phyloP scores from a whole-genome alignment of 2,888 invertebrate species.

The Crossocerus cetratus region DNA sequence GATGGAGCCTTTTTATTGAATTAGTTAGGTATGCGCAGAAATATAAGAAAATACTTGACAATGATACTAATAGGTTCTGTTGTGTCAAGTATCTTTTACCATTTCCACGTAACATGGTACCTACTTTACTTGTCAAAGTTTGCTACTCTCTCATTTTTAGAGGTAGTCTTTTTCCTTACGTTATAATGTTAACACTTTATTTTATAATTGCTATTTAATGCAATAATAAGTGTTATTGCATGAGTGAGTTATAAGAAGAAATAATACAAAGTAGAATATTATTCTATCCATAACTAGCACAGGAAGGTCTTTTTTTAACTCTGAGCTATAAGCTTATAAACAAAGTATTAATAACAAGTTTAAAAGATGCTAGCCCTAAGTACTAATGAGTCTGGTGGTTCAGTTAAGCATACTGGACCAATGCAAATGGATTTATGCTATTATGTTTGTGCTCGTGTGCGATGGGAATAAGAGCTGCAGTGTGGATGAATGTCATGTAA shows the following conservation, averaged over 20 bases:
- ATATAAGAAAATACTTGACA: constrained; percentile 33
- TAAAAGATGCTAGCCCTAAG: too few species aligned
- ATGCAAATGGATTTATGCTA: too few species aligned
- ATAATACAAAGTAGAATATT: too few species aligned
- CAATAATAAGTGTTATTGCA: constrained; percentile 41
- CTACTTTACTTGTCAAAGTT: constrained; percentile 77
- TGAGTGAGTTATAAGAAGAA: constrained; percentile 14
- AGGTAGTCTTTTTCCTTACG: constrained; percentile 52
- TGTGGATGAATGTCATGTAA: too few species aligned
- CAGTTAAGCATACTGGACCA: too few species aligned
- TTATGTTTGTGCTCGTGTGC: too few species aligned
- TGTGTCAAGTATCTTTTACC: constrained; percentile 42
- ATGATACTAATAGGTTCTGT: constrained; percentile 57
- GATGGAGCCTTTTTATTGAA: constrained; percentile 62
- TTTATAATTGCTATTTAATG: background rate
- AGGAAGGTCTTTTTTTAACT: too few species aligned
- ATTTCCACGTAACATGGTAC: constrained; percentile 68
- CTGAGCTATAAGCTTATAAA: too few species aligned
- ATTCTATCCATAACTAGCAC: too few species aligned
- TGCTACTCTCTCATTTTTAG: constrained; percentile 68
- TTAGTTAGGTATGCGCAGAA: constrained; percentile 35
- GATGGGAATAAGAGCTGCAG: too few species aligned
- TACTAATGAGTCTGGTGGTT: too few species aligned
- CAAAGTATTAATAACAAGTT: too few species aligned
- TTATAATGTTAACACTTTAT: constrained; percentile 19